These are phyloP conservation scores for Lamprologus callipterus DNA, from an alignment of 2,113 vertebrate species.

Conservation along the genomic window DNA sequence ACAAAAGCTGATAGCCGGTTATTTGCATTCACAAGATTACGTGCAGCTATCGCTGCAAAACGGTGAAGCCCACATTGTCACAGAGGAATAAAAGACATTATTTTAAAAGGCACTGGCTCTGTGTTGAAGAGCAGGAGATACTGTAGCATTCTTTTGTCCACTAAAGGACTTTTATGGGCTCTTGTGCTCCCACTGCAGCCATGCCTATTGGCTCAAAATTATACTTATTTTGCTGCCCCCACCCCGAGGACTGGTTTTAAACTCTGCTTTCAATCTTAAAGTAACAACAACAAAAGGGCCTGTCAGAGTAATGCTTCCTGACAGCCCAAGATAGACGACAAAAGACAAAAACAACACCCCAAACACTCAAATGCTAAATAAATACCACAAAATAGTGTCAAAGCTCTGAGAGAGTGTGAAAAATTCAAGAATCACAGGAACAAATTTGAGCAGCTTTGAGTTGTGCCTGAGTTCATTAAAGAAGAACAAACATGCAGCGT, in stretches of 20 bases:
- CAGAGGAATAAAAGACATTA: constrained; percentile 45
- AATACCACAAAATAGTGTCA: background rate
- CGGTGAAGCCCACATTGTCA: constrained; percentile 22
- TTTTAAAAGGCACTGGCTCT: constrained; percentile 13
- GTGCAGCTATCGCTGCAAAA: constrained; percentile 34
- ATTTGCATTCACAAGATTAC: constrained; percentile 61
- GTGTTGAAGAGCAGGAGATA: constrained; percentile 31
- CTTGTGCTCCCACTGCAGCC: constrained; percentile 6
- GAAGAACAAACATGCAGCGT: background rate
- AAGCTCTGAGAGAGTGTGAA: background rate
- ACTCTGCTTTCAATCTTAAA: constrained; percentile 55
- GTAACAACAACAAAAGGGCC: constrained; percentile 56
- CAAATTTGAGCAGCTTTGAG: background rate
- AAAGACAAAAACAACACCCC: constrained; percentile 42
- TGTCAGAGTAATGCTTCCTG: constrained; percentile 62
- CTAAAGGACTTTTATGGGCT: constrained; percentile 50
- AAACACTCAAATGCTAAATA: background rate
- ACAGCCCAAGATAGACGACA: constrained; percentile 41
- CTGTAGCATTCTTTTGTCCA: constrained; percentile 50
- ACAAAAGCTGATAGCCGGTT: constrained; percentile 58
- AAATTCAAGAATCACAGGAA: background rate
- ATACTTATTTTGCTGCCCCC: constrained; percentile 40
- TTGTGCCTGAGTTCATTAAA: background rate
- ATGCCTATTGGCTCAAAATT: constrained; percentile 46
- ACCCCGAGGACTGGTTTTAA: constrained; percentile 43